Conservation (phyloP, 2,113 vertebrate species). For the Tragulus kanchil region DNA sequence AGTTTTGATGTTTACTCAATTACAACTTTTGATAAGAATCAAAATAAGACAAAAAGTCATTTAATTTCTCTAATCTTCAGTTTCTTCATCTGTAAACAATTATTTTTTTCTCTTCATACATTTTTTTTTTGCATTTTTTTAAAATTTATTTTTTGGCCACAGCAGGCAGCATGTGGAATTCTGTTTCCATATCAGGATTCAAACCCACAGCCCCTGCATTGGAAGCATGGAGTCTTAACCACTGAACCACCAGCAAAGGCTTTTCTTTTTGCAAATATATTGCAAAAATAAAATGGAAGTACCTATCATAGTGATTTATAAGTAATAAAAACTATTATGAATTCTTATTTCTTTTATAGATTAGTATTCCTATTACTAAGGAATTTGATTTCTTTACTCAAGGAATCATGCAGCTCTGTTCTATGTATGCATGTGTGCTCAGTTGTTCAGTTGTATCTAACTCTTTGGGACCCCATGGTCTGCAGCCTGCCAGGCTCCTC, state of each 20-base stretch:
- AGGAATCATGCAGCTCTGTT: not conserved
- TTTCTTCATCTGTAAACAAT: not conserved
- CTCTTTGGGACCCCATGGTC: not conserved
- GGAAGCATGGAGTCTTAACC: not conserved
- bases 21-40: not conserved
- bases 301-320: not conserved
- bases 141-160: not conserved
- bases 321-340: not conserved
- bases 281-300: slow-evolving; percentile 14
- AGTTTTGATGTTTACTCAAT: too few species aligned
- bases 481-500: not conserved
- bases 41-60: not conserved
- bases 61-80: not conserved
- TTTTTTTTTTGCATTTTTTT: not conserved
- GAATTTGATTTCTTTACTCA: not conserved
- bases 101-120: not conserved
- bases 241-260: fast-evolving
- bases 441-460: not conserved
- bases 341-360: not conserved
- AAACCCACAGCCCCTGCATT: not conserved
- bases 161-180: not conserved
- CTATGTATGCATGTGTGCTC: not conserved
- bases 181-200: not conserved
- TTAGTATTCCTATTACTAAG: not conserved
- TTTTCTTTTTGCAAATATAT: not conserved